A percentile compares a stretch with the other conserved stretches of the same genome.
phyloP scores from a whole-genome alignment of 2,797 vertebrate genomes.

The Muraenolepis orangiensis region DNA sequence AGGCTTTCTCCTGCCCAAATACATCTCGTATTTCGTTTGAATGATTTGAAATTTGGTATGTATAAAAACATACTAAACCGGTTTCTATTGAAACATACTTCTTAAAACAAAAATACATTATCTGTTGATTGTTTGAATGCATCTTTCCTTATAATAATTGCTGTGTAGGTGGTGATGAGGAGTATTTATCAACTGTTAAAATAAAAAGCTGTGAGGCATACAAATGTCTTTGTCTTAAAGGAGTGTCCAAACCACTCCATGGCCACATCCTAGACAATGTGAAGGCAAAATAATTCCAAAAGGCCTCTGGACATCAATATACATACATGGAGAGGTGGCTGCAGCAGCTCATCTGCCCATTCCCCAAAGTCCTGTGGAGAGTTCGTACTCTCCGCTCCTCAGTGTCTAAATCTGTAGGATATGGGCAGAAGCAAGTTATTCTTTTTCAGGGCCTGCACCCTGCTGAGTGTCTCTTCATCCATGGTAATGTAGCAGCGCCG shows the following conservation, averaged over 20 bases:
- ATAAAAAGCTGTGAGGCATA: conserved; percentile 3
- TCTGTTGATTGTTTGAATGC: not conserved
- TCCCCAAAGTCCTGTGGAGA: conserved; percentile 12
- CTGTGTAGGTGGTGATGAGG: conserved; percentile 2
- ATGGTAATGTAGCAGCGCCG: conserved; percentile 85
- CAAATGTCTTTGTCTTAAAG: conserved; percentile 21
- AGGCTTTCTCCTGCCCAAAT: not conserved
- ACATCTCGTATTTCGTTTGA: not conserved
- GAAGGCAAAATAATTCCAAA: conserved; percentile 13
- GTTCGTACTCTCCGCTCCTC: conserved; percentile 31
- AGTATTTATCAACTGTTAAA: conserved; percentile 18
- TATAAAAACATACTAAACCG: not conserved
- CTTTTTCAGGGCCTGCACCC: conserved; percentile 89
- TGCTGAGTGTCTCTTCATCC: conserved; percentile 85
- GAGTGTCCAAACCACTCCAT: conserved; percentile 10
- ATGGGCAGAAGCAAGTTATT: conserved; percentile 90
- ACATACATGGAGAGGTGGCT: conserved; percentile 18
- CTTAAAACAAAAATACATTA: not conserved
- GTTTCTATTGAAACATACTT: not conserved
- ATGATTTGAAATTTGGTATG: not conserved
- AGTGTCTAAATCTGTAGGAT: conserved; percentile 88
- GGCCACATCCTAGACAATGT: conserved; percentile 7
- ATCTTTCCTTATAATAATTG: not conserved
- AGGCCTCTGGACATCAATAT: conserved; percentile 11
- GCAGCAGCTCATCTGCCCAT: conserved; percentile 35